These are phyloP conservation scores for Mungos mungo DNA, from an alignment of 2,113 vertebrate genomes.

Conservation along the genomic window DNA sequence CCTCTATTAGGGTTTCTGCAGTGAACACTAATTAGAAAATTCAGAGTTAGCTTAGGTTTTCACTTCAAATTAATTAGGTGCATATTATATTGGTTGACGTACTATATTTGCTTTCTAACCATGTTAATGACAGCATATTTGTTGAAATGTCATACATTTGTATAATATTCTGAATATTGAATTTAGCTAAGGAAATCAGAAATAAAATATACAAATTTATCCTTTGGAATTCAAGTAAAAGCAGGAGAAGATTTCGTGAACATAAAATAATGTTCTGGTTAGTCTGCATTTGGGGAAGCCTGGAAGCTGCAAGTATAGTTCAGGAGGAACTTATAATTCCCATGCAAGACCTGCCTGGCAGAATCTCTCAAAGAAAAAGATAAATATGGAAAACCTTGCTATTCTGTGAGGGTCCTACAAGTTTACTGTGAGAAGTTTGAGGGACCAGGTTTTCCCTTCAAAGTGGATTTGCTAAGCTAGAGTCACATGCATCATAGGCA, in stretches of 20 bases:
- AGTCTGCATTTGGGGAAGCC: not conserved
- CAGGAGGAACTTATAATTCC: not conserved
- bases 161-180: constrained; percentile 2
- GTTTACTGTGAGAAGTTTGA: not conserved
- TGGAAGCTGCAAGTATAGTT: not conserved
- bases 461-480: not conserved
- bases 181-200: constrained; percentile 36
- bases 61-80: constrained; percentile 22
- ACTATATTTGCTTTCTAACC: constrained; percentile 5
- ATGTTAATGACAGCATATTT: not conserved
- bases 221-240: constrained; percentile 2
- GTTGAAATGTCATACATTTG: not conserved
- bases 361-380: not conserved
- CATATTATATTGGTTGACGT: not conserved
- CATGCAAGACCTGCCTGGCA: not conserved
- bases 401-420: not conserved
- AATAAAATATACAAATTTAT: not conserved
- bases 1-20: not conserved
- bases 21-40: not conserved
- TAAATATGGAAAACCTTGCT: not conserved
- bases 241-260: not conserved
- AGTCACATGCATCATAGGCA: not conserved
- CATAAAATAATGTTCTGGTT: not conserved
- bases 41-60: constrained; percentile 29
- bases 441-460: not conserved